Conservation (phyloP, 2,888 invertebrate species). For the Phasia obesa region DNA sequence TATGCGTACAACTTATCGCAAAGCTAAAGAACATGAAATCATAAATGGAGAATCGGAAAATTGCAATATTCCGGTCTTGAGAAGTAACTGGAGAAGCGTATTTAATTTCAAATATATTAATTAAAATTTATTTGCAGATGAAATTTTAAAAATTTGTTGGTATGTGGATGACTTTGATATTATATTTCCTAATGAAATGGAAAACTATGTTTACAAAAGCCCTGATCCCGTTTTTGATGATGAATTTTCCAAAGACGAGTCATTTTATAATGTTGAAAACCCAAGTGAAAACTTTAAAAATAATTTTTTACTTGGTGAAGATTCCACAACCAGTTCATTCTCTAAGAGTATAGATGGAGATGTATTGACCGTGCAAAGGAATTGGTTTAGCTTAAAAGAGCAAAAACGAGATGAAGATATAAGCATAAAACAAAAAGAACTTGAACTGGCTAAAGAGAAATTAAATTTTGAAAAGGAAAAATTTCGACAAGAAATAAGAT, state of each 20-base stretch:
- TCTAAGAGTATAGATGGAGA: conserved; percentile 21
- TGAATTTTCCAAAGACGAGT: conserved; percentile 28
- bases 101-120: background rate
- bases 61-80: background rate
- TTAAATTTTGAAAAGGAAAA: conserved; percentile 53
- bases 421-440: conserved; percentile 32
- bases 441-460: conserved; percentile 23
- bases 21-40: conserved; percentile 44
- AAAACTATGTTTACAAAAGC: background rate
- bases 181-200: conserved; percentile 47
- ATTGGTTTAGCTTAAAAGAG: conserved; percentile 3
- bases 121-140: conserved; percentile 21
- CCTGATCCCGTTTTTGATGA: conserved; percentile 10
- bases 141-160: conserved; percentile 54
- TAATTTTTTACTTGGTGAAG: conserved; percentile 14
- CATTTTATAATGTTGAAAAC: conserved; percentile 17
- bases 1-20: conserved; percentile 46
- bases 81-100: conserved; percentile 12
- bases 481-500: conserved; percentile 39
- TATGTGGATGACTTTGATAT: conserved; percentile 54
- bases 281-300: background rate
- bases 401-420: conserved; percentile 13
- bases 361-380: conserved; percentile 13
- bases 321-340: conserved; percentile 26
- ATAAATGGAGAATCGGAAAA: conserved; percentile 1